Base-by-base conservation (phyloP, 2,888 invertebrate species). In the Rhimphoctona megacephalus region DNA sequence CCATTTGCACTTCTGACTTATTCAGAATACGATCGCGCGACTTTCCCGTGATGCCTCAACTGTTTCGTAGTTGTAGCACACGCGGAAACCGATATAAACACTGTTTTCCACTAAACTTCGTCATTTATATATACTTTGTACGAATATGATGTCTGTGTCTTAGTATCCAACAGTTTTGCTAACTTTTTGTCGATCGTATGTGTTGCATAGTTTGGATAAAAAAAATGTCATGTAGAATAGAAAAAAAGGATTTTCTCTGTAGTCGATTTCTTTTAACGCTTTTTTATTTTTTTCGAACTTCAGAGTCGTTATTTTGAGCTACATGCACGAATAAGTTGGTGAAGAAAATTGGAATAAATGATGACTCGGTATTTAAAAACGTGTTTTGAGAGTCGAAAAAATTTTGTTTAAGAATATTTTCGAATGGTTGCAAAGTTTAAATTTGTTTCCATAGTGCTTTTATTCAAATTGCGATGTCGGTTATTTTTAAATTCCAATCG, bases 41-140 rank as follows among this genome's bases (percentile, higher is more conserved):
- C 80, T 86, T 85, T 77, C 86, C 80, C 85, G 82, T 49, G 83
- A 78, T 54, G 39, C 69, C 78, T 39, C 54, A 22, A 67, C 43
- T 30, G n/a, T 54, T 67, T 39, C 67, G 54, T 52, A 74, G 72
- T 73, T 30, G 73, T 83, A 76, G 73, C 52, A 67, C 72, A 78
- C 84, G 54, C 67, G 81, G 83, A 87, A 88, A 83, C 85, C 86
- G 85, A 87, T 87, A 86, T 84, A 87, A 89, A 88, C 87, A 89
- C n/a, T 89, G 85, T 89, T 90, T 87, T 87, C 76, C 85, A 86
- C 66, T 69, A 57, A 69, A 69, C 69, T 69, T 36, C 33, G 30
- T 67, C 64, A 66, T 79, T 73, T 76, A 49, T 36, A 57, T 67
- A 33, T n/a, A n/a, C n/a, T n/a, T 66, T 25, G 19, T 22, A 33